Evolutionary conservation across 2,888 invertebrate genomes (phyloP).

Genomic region (Agrochola lychnidis): DNA sequence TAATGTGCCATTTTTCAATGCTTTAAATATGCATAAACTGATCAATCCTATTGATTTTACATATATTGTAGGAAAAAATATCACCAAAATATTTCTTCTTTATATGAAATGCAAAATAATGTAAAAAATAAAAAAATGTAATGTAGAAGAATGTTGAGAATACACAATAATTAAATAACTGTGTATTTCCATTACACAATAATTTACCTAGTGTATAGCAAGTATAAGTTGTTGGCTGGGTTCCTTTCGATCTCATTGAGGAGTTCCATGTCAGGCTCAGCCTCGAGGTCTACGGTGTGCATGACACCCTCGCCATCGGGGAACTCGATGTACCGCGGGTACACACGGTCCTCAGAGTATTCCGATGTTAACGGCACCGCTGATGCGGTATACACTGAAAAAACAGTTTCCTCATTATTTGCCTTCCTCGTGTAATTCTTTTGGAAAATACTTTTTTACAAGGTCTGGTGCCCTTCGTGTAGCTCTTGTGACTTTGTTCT

Average conservation of each 20-base stretch:
- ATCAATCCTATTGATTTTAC: background rate
- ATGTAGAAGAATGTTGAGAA: too few relatives aligned
- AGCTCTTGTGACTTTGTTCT: background rate
- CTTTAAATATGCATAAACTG: background rate
- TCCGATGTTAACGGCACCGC: conserved; percentile 69
- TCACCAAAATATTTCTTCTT: too few relatives aligned
- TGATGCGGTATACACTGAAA: conserved; percentile 68
- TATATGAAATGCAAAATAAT: too few relatives aligned
- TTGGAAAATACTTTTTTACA: background rate
- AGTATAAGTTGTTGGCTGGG: conserved; percentile 73
- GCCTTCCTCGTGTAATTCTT: background rate
- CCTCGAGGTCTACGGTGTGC: conserved; percentile 74
- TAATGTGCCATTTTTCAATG: background rate
- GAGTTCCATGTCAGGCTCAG: conserved; percentile 69
- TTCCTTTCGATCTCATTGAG: conserved; percentile 71
- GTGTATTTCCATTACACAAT: too few relatives aligned
- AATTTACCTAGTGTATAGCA: conserved; percentile 73
- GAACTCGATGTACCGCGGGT: conserved; percentile 73
- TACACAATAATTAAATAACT: too few relatives aligned
- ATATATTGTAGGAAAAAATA: background rate
- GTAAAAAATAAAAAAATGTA: too few relatives aligned
- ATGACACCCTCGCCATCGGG: conserved; percentile 73
- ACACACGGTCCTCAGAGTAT: conserved; percentile 57
- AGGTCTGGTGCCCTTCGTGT: too few relatives aligned
- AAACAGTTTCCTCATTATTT: background rate